A percentile compares a stretch with the other conserved stretches of the same genome.
These are phyloP conservation scores for Diogma glabrata DNA, from an alignment of 2,888 invertebrate species.

Conservation along the genomic window DNA sequence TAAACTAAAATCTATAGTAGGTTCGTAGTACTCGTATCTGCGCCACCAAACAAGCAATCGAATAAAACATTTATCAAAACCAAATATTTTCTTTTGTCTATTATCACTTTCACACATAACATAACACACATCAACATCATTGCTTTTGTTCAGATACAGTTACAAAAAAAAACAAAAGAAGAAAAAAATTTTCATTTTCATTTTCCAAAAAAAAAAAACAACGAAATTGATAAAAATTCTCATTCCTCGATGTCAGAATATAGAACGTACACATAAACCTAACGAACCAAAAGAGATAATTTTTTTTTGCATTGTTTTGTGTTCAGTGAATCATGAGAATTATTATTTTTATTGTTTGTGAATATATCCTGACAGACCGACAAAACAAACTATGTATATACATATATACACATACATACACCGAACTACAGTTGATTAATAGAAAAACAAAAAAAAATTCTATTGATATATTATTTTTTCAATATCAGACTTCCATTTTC, in stretches of 20 bases:
- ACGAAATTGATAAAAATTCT: slow-evolving; percentile 5
- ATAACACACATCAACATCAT: slow-evolving; percentile 3
- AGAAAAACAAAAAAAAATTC: no score
- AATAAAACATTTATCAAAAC: no score
- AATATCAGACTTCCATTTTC: no score
- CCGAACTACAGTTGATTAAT: no score
- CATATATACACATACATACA: no score
- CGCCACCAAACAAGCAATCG: no score
- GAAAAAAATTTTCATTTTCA: slow-evolving; percentile 8
- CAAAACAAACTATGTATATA: no score
- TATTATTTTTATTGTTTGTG: slow-evolving; percentile 7
- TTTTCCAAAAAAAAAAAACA: not conserved
- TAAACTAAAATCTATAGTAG: no score
- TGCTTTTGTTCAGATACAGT: not conserved
- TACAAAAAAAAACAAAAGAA: not conserved
- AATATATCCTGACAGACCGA: slow-evolving; percentile 8
- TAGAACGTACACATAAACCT: no score
- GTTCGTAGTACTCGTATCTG: no score
- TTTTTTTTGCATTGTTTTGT: slow-evolving; percentile 7
- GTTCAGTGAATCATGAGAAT: slow-evolving; percentile 4
- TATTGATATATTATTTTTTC: no score
- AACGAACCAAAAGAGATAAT: slow-evolving; percentile 9
- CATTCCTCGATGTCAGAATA: slow-evolving; percentile 1
- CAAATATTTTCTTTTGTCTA: slow-evolving; percentile 4
- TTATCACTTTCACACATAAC: slow-evolving; percentile 6